Percentiles rank a stretch among this genome's conserved stretches.
phyloP scores from a whole-genome alignment of 2,797 vertebrate genomes.

The Sciurus vulgaris region DNA sequence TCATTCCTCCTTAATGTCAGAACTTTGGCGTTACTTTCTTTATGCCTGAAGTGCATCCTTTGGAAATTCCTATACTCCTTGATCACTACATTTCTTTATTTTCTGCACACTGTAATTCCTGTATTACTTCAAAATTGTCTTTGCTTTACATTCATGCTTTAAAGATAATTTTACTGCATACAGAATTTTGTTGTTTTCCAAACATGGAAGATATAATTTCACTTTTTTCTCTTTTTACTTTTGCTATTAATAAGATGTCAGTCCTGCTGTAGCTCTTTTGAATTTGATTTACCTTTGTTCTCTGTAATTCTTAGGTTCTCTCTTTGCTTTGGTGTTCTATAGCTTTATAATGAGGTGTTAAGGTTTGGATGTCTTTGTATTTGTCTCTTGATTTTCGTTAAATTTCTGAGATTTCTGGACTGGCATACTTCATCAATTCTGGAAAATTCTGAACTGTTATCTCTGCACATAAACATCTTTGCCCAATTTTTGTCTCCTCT shows the following conservation, averaged over 20 bases:
- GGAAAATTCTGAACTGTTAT: not conserved
- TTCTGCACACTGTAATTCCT: not conserved
- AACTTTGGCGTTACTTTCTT: not conserved
- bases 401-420: not conserved
- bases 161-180: slow-evolving; percentile 13
- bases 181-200: not conserved
- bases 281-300: not conserved
- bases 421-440: not conserved
- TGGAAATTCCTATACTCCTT: not conserved
- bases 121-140: not conserved
- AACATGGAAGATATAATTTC: not conserved
- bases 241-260: not conserved
- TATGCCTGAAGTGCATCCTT: not conserved
- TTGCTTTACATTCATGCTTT: not conserved
- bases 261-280: not conserved
- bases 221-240: not conserved
- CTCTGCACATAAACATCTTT: not conserved
- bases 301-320: not conserved
- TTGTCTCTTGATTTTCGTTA: not conserved
- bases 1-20: not conserved
- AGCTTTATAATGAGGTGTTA: not conserved
- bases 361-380: not conserved
- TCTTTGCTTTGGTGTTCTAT: slow-evolving; percentile 10
- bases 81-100: not conserved
- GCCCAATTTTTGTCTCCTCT: not conserved